Conservation (phyloP, 92 coral and sea anemone genomes). For the Phenganax subtilis region DNA sequence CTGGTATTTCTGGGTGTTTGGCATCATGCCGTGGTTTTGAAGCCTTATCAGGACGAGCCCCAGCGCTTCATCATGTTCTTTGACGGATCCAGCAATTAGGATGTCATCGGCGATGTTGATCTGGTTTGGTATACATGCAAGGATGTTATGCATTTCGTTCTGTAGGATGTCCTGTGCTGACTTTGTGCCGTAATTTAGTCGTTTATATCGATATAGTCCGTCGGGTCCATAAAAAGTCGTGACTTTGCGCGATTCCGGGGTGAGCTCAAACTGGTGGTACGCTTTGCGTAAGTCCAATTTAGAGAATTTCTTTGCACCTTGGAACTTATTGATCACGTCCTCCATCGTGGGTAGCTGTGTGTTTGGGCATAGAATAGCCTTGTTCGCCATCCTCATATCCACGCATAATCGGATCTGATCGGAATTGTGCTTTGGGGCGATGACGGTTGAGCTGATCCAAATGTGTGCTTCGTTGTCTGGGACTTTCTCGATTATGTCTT, state of each 20-base stretch:
- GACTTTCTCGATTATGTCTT: too few species aligned
- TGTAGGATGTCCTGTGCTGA: slow-evolving; percentile 7
- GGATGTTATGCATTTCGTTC: background rate
- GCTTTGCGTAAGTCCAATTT: too few species aligned
- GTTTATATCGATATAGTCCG: slow-evolving; percentile 9
- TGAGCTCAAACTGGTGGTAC: too few species aligned
- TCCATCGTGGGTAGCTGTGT: too few species aligned
- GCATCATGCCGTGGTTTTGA: slow-evolving; percentile 6
- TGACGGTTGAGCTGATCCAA: too few species aligned
- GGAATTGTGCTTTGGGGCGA: too few species aligned
- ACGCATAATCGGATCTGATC: too few species aligned
- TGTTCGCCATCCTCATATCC: too few species aligned
- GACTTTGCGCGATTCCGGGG: background rate
- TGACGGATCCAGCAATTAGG: background rate
- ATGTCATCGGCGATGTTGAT: slow-evolving; percentile 22
- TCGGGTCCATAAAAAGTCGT: background rate
- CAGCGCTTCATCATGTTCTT: slow-evolving; percentile 23
- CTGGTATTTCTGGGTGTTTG: background rate
- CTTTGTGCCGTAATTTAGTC: slow-evolving; percentile 15
- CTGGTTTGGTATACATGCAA: background rate
- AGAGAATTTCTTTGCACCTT: too few species aligned
- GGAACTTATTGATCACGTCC: too few species aligned
- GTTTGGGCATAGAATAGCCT: too few species aligned
- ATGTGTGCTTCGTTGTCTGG: too few species aligned
- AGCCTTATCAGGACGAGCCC: background rate